phyloP scores from a whole-genome alignment of 2,888 invertebrate genomes.

The Agrenia bidenticulata region DNA sequence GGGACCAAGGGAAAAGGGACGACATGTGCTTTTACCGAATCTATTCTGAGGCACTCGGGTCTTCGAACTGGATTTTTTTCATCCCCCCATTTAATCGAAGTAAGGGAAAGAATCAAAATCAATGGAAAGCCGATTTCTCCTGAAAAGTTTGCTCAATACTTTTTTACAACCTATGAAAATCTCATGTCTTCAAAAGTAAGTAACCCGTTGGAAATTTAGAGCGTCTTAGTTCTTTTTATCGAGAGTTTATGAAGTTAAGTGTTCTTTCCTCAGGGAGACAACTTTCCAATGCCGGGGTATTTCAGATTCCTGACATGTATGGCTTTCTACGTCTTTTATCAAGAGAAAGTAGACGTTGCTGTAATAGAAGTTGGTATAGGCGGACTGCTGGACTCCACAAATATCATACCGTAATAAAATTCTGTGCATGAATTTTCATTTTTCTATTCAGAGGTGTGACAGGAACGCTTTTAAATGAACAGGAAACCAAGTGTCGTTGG shows the following conservation, averaged over 20 bases:
- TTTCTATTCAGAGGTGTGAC: neutral
- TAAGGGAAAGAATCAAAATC: slow-evolving; percentile 86
- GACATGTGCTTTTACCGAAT: slow-evolving; percentile 89
- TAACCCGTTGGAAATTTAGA: too few relatives aligned
- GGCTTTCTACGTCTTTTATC: slow-evolving; percentile 82
- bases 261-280: too few relatives aligned
- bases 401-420: slow-evolving; percentile 78
- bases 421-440: neutral
- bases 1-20: slow-evolving; percentile 98
- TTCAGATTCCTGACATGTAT: slow-evolving; percentile 92
- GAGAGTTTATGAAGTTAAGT: too few relatives aligned
- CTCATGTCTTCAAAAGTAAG: slow-evolving; percentile 61
- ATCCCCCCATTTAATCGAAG: slow-evolving; percentile 91
- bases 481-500: slow-evolving; percentile 83
- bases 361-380: slow-evolving; percentile 97
- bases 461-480: slow-evolving; percentile 40
- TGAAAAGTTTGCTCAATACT: slow-evolving; percentile 72
- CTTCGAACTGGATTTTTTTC: slow-evolving; percentile 90
- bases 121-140: slow-evolving; percentile 76
- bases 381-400: slow-evolving; percentile 90
- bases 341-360: slow-evolving; percentile 84
- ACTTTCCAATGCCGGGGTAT: slow-evolving; percentile 83
- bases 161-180: slow-evolving; percentile 75
- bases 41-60: slow-evolving; percentile 79
- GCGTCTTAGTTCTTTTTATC: neutral